These are phyloP conservation scores for Drosophila subquinaria DNA, from an alignment of 2,888 invertebrate genomes.

Conservation along the genomic window DNA sequence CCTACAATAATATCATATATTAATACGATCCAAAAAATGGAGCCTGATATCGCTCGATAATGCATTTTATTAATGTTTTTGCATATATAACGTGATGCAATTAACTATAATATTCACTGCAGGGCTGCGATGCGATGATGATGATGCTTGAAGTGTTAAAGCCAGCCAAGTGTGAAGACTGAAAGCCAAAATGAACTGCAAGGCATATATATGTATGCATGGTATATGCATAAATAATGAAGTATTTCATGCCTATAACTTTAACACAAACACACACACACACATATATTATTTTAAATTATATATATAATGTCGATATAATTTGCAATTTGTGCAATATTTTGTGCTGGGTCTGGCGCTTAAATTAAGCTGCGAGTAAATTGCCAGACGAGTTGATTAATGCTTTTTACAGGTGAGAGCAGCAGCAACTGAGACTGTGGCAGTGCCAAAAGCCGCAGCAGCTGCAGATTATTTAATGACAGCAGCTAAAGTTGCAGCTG, in stretches of 20 bases:
- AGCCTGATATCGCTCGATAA: background rate
- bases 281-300: background rate
- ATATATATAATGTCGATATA: slow-evolving; percentile 26
- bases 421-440: background rate
- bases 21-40: background rate
- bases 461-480: slow-evolving; percentile 71
- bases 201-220: background rate
- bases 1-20: background rate
- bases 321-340: slow-evolving; percentile 25
- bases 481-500: slow-evolving; percentile 10
- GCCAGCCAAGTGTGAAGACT: slow-evolving; percentile 10
- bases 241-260: slow-evolving; percentile 30
- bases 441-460: slow-evolving; percentile 6
- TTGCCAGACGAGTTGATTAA: slow-evolving; percentile 73
- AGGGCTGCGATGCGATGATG: background rate
- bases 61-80: slow-evolving; percentile 8
- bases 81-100: background rate
- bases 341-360: slow-evolving; percentile 6
- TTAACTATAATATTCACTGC: slow-evolving; percentile 13
- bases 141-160: slow-evolving; percentile 34
- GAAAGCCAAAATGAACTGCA: slow-evolving; percentile 29
- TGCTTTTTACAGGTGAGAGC: slow-evolving; percentile 65
- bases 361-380: slow-evolving; percentile 50
- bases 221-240: slow-evolving; percentile 29
- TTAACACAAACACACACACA: background rate